phyloP scores from a whole-genome alignment of 2,113 vertebrate species.

The Cromileptes altivelis region DNA sequence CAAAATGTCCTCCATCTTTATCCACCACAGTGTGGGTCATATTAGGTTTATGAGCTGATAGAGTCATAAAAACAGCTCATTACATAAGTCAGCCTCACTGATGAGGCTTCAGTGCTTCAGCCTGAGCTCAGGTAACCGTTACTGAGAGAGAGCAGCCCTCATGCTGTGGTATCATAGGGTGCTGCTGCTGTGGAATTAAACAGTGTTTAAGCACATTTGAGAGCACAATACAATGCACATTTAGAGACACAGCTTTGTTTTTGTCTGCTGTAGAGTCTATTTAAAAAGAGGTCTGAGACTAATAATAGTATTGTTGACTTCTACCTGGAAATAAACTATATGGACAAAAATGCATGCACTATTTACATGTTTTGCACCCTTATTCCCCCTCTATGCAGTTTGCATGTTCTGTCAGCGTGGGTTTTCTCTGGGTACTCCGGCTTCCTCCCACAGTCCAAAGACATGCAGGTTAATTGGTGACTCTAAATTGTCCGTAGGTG shows the following conservation, averaged over 20 bases:
- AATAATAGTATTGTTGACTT: too few species aligned
- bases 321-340: too few species aligned
- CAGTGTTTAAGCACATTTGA: slow-evolving; percentile 8
- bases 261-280: not conserved
- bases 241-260: not conserved
- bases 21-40: not conserved
- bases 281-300: not conserved
- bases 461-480: too few species aligned
- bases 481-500: too few species aligned
- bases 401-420: too few species aligned
- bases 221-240: not conserved
- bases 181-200: slow-evolving; percentile 6
- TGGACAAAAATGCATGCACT: too few species aligned
- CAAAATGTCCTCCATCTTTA: not conserved
- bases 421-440: too few species aligned
- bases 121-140: not conserved
- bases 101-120: slow-evolving; percentile 7
- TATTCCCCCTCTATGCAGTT: too few species aligned
- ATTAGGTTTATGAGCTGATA: not conserved
- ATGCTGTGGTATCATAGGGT: not conserved
- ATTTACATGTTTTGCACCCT: too few species aligned
- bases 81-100: not conserved
- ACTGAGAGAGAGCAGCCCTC: not conserved
- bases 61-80: slow-evolving; percentile 8
- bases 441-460: too few species aligned